Percentiles rank a stretch among this genome's conserved stretches.
These are phyloP conservation scores for Hemiprocne comata DNA, from an alignment of 2,113 vertebrate species.

Conservation along the genomic window DNA sequence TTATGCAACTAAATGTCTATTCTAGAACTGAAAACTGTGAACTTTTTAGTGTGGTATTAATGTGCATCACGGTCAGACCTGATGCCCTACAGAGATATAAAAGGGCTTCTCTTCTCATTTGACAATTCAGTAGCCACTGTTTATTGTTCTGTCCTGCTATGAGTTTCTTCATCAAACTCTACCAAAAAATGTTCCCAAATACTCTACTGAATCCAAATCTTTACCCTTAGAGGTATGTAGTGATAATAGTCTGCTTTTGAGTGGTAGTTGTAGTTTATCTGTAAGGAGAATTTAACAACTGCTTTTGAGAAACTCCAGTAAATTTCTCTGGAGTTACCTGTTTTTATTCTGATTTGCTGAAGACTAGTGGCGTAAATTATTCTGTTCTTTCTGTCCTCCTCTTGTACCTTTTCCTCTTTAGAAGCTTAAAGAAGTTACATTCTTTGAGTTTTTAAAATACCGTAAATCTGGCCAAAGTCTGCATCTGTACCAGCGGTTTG, in stretches of 20 bases:
- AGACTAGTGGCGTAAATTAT: background rate
- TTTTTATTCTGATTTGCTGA: background rate
- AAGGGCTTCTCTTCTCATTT: background rate
- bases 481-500: background rate
- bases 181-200: background rate
- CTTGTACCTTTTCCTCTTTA: background rate
- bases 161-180: background rate
- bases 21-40: background rate
- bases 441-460: background rate
- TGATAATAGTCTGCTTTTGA: background rate
- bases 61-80: background rate
- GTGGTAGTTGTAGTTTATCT: background rate
- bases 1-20: background rate
- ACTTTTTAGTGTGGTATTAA: background rate
- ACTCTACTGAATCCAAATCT: background rate
- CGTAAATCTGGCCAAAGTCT: background rate
- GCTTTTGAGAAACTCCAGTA: background rate
- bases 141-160: background rate
- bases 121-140: background rate
- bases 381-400: background rate
- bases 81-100: background rate
- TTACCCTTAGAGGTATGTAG: background rate
- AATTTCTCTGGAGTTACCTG: background rate
- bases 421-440: background rate
- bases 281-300: background rate